Evolutionary conservation across 2,888 invertebrate species (phyloP).

Genomic region (Galeruca laticollis): DNA sequence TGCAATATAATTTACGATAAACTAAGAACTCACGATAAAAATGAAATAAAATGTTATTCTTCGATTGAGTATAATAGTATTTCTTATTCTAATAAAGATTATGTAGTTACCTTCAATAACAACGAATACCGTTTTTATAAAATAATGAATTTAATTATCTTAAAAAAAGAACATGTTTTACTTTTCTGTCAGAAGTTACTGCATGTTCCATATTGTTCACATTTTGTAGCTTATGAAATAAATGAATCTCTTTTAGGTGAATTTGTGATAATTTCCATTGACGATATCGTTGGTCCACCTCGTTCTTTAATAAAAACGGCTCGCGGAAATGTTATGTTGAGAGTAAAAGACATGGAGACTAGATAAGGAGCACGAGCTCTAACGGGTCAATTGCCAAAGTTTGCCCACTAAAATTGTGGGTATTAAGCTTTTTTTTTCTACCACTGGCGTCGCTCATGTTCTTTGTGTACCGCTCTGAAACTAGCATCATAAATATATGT

Average conservation of each 20-base stretch:
- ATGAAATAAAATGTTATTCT: constrained; percentile 10
- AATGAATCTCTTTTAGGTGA: constrained; percentile 18
- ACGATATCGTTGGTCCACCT: constrained; percentile 15
- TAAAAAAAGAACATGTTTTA: constrained; percentile 21
- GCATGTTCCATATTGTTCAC: constrained; percentile 7
- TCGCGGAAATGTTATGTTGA: constrained; percentile 13
- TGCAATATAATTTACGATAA: constrained; percentile 19
- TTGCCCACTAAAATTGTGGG: no score
- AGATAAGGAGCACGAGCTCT: no score
- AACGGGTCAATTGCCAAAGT: no score
- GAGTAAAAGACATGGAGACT: no score
- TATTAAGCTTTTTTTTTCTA: no score
- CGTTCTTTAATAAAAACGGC: constrained; percentile 25
- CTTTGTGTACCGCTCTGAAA: no score
- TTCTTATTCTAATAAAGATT: constrained; percentile 6
- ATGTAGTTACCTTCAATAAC: constrained; percentile 13
- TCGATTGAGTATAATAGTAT: constrained; percentile 13
- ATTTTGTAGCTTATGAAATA: constrained; percentile 32
- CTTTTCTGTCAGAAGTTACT: constrained; percentile 21
- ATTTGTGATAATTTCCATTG: constrained; percentile 21
- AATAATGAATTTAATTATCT: constrained; percentile 17
- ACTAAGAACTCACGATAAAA: constrained; percentile 5
- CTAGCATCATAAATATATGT: no score
- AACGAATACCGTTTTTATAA: constrained; percentile 11
- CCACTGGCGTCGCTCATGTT: no score